Percentiles rank a stretch among this genome's conserved stretches.
Conservation (phyloP, 1,140 invertebrate genomes). For the Drosophila albomicans region DNA sequence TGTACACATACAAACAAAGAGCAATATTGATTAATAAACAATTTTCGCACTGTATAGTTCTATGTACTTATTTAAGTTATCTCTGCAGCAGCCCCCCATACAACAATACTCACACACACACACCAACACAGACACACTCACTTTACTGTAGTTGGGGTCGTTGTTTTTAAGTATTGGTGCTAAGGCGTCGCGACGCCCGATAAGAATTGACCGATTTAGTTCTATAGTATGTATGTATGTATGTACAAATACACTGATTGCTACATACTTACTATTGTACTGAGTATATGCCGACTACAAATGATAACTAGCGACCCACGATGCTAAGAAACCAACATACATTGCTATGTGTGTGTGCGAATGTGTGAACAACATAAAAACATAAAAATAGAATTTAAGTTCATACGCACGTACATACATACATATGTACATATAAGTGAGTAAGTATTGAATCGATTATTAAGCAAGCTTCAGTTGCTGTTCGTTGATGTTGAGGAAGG, state of each 20-base stretch:
- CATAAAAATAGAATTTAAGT: conserved; percentile 27
- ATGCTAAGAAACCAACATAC: conserved; percentile 40
- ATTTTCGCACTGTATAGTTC: conserved; percentile 64
- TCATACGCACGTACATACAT: conserved; percentile 11
- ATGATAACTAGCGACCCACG: conserved; percentile 66
- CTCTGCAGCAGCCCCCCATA: conserved; percentile 36
- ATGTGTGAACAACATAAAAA: neutral
- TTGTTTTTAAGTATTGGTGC: conserved; percentile 25
- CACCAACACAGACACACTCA: neutral
- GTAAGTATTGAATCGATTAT: conserved; percentile 23
- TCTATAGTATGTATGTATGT: conserved; percentile 37
- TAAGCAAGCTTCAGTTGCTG: conserved; percentile 10
- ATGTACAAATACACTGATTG: conserved; percentile 7
- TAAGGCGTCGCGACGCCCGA: conserved; percentile 45
- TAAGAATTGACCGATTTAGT: conserved; percentile 79
- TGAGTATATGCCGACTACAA: conserved; percentile 1
- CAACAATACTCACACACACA: neutral
- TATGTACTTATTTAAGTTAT: conserved; percentile 35
- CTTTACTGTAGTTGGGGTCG: conserved; percentile 2
- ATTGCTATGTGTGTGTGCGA: neutral
- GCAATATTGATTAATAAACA: conserved; percentile 76
- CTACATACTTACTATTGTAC: conserved; percentile 5
- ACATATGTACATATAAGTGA: neutral
- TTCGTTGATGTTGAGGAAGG: conserved; percentile 31
- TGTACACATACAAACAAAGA: conserved; percentile 32